Base-by-base conservation (phyloP, 2,113 vertebrate genomes). In the Leucoraja erinaceus region DNA sequence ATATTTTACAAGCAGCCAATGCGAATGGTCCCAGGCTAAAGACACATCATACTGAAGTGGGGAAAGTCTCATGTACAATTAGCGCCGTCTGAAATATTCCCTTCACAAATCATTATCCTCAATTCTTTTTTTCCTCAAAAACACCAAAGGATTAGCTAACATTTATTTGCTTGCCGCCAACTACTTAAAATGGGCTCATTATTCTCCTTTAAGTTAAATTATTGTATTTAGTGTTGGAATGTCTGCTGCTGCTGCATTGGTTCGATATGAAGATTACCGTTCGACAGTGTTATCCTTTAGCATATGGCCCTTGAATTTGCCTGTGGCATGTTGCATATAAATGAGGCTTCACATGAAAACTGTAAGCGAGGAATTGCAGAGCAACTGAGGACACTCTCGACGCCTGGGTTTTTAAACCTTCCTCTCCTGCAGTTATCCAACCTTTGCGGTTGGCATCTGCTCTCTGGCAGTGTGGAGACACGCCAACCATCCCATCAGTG, bases 101-200 rank as follows among this genome's bases (percentile, higher is more conserved):
- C 59, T 88, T 88, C 83, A 88, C n/a, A 88, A 63, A 63, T 88
- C 83, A 16, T 88, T 88, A n/a, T 31, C 83, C 63, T 88, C 83
- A 88, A 63, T 63, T 31, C 28, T 61, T n/a, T n/a, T 59, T 86
- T 84, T 4, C 16, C 16, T 12, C 83, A 66, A 63, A n/a, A 14
- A 31, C 83, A 66, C 28, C 1, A 86, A 61, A 63, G 28, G 1
- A n/a, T 61, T 14, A 31, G 12, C 25, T 31, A 61, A 88, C 28
- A 33, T 88, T 88, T 88, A 63, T 88, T 66, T 88, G 59, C 59
- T 63, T 63, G n/a, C 28, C 59, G 31, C 83, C 31, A 18, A n/a
- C 83, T 66, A 66, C 12, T 4, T 16, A 83, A 83, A 63, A 6
- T 63, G 56, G 83, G 28, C 28, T 88, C 59, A 88, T 84, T 47